Conservation (phyloP, 2,888 invertebrate genomes). For the Pandemis heparana region DNA sequence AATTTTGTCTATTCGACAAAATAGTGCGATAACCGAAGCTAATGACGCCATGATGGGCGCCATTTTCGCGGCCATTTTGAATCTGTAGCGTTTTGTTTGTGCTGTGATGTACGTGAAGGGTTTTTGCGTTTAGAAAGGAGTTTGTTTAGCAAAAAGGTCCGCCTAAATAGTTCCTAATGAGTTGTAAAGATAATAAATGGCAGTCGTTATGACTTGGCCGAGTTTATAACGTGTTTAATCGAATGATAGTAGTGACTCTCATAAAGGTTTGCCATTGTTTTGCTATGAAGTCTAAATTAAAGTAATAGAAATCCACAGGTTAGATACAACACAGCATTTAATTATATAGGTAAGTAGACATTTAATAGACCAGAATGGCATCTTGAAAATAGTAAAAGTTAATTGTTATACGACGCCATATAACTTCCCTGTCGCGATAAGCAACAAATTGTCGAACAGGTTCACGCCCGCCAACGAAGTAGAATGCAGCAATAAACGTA, state of each 20-base stretch:
- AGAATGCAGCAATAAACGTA: constrained; percentile 2
- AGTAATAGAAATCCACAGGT: not conserved
- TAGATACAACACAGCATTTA: not conserved
- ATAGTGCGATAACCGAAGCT: constrained; percentile 82
- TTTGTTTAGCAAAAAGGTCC: constrained; percentile 49
- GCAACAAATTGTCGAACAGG: constrained; percentile 1
- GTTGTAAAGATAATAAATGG: constrained; percentile 44
- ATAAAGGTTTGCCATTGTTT: not conserved
- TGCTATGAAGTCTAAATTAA: not conserved
- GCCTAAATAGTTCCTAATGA: constrained; percentile 45
- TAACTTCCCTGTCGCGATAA: not conserved
- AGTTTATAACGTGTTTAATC: constrained; percentile 23
- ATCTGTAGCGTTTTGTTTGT: constrained; percentile 76
- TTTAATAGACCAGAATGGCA: not conserved
- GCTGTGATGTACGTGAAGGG: constrained; percentile 64
- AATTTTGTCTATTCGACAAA: constrained; percentile 83
- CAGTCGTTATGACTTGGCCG: constrained; percentile 26
- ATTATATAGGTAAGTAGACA: not conserved
- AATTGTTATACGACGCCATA: not conserved
- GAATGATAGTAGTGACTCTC: constrained; percentile 1
- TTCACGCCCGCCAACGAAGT: not conserved
- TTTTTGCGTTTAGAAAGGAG: constrained; percentile 55
- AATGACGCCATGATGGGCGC: constrained; percentile 76
- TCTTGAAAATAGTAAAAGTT: not conserved
- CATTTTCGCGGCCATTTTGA: constrained; percentile 75